Base-by-base conservation (phyloP, 2,797 vertebrate species). In the Melanotaenia boesemani region DNA sequence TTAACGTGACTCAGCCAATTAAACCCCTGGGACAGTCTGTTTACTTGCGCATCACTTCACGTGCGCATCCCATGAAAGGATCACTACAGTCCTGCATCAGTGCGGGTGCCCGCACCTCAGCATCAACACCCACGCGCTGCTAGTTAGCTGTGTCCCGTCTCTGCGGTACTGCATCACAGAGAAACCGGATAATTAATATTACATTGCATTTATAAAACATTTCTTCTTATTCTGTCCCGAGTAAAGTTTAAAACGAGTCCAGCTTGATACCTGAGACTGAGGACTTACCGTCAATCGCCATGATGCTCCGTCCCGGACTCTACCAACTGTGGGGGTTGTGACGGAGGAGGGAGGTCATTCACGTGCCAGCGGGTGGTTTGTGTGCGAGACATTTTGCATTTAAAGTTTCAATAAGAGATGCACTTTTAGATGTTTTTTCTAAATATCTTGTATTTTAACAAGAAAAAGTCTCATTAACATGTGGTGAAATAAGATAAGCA, bases 221-320 rank as follows among this genome's bases (percentile, higher is more conserved):
- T 52, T 52, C 22, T 67, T 59, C 22, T 22, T 41, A 2, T 39
- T 75, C 56, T 58, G 74, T 58, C 76, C 74, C 66, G 56, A 18
- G 76, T 3, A 90, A 92, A 90, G 91, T 92, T 91, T 84, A 44
- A 58, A 63, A 39, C 36, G 73, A 80, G 88, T 90, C 87, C 79
- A 83, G 86, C 86, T 90, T 87, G 83, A 91, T 88, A 94, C 91
- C 89, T 88, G 91, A 94, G 86, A 91, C 79, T 84, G 82, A 91
- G 91, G 86, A 94, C 97, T 95, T 91, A 97, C 96, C 97, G 92
- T 97, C 96, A 89, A 97, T 96, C 97, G 97, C 96, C 97, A 97
- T 97, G 96, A 96, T 96, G 94, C 86, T 95, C 94, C 89, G 91
- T 92, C 91, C 92, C 85, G 95, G 96, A 94, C 94, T 92, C 93